Evolutionary conservation across 2,113 vertebrate species (phyloP).

Genomic region (Prunella fulvescens): DNA sequence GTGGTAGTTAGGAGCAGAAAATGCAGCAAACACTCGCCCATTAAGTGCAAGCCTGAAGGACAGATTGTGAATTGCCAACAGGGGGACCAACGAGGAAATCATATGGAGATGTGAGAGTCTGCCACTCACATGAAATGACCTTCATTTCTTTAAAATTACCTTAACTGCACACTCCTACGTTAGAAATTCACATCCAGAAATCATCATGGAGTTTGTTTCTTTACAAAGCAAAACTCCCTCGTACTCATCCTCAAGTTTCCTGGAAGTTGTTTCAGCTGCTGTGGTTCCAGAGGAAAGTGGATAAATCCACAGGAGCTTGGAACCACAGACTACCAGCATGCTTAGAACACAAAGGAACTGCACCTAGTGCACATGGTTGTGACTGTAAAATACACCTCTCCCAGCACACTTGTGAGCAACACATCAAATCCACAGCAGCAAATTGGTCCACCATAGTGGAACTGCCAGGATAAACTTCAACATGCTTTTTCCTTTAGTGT

Average conservation of each 20-base stretch:
- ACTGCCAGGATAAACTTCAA: neutral
- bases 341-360: neutral
- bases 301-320: neutral
- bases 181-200: neutral
- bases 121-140: neutral
- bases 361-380: rapidly evolving
- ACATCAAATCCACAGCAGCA: neutral
- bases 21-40: neutral
- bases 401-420: neutral
- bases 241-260: neutral
- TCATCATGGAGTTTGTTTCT: neutral
- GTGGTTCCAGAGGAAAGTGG: neutral
- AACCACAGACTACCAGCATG: rapidly evolving
- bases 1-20: neutral
- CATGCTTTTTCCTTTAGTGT: neutral
- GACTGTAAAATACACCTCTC: neutral
- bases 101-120: neutral
- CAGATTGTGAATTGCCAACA: neutral
- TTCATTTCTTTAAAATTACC: neutral
- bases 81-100: neutral
- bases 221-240: neutral
- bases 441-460: rapidly evolving
- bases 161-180: neutral
- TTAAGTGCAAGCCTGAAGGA: neutral
- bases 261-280: neutral